phyloP scores from a whole-genome alignment of 1,140 invertebrate species.

The Drosophila jambulina region DNA sequence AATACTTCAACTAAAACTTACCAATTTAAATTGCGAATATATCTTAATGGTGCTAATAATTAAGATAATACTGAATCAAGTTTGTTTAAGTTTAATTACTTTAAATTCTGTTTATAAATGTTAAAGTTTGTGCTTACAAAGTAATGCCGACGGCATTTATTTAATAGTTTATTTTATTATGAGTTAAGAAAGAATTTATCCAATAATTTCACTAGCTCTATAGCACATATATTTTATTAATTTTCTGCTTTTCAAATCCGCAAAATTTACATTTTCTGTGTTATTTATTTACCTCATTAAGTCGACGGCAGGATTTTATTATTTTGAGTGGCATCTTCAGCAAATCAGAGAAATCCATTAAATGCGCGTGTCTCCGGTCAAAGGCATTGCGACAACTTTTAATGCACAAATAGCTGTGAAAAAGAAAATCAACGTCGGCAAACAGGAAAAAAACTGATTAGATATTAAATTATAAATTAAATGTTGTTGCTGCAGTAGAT shows the following conservation, averaged over 20 bases:
- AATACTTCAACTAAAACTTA: not conserved
- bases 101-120: too few relatives aligned
- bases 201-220: not conserved
- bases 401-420: slow-evolving; percentile 71
- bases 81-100: not conserved
- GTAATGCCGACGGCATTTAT: slow-evolving; percentile 15
- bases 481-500: slow-evolving; percentile 33
- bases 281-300: slow-evolving; percentile 19
- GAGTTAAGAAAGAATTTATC: not conserved
- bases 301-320: slow-evolving; percentile 14
- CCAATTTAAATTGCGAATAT: not conserved
- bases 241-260: not conserved
- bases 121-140: not conserved
- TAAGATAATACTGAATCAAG: not conserved
- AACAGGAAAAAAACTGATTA: slow-evolving; percentile 60
- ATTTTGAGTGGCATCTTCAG: slow-evolving; percentile 42
- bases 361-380: slow-evolving; percentile 35
- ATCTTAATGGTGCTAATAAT: not conserved
- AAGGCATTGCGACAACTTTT: slow-evolving; percentile 60
- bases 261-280: slow-evolving; percentile 2
- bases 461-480: slow-evolving; percentile 82
- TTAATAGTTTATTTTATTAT: not conserved
- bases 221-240: not conserved
- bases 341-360: slow-evolving; percentile 74
- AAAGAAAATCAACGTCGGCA: slow-evolving; percentile 51